A percentile compares a stretch with the other conserved stretches of the same genome.
phyloP scores from a whole-genome alignment of 2,113 vertebrate genomes.

The Ovis aries region DNA sequence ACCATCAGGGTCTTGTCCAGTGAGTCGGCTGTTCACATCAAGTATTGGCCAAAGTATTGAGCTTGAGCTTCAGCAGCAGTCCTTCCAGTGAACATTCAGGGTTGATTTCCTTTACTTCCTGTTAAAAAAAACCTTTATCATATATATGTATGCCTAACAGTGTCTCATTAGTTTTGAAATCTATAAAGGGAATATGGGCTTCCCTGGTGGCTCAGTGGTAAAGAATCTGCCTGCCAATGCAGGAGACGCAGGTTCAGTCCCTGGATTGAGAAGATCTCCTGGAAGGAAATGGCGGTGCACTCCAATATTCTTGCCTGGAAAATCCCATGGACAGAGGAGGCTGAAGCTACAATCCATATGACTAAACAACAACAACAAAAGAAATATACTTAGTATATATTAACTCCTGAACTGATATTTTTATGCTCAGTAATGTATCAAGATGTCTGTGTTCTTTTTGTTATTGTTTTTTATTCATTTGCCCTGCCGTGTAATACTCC shows the following conservation, averaged over 20 bases:
- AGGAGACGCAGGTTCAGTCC: neutral
- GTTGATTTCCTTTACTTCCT: neutral
- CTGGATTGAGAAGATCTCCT: neutral
- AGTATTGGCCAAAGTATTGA: neutral
- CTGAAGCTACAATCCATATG: neutral
- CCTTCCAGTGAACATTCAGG: neutral
- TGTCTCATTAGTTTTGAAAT: neutral
- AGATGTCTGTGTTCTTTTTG: neutral
- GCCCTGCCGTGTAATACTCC: neutral
- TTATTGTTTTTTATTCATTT: neutral
- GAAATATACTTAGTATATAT: neutral
- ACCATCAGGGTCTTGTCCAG: neutral
- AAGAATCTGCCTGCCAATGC: neutral
- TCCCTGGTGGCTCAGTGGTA: neutral
- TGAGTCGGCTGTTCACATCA: neutral
- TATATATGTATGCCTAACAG: neutral
- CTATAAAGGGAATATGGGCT: neutral
- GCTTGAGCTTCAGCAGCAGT: neutral
- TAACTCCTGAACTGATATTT: neutral
- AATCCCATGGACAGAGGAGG: neutral
- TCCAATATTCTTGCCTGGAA: neutral
- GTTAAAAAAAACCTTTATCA: neutral
- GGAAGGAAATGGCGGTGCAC: neutral
- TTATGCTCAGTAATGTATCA: neutral
- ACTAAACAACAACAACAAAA: neutral